Conservation (phyloP, 2,113 vertebrate genomes). For the Corydoras sp. region DNA sequence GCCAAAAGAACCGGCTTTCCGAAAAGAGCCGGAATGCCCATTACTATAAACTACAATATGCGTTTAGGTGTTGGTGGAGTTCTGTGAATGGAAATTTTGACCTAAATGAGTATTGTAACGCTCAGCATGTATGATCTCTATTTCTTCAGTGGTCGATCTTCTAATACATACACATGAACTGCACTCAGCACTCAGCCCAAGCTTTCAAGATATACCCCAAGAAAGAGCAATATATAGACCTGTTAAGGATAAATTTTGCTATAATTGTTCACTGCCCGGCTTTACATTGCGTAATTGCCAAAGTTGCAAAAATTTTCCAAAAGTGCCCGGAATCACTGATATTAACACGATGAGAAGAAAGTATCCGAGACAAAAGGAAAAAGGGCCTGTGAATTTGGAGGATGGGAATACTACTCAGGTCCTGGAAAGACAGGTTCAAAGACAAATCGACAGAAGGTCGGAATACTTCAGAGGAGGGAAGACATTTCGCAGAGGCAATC, state of each 20-base stretch:
- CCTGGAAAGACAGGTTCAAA: neutral
- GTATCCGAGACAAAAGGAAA: no score
- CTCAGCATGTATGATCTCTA: no score
- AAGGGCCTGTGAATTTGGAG: no score
- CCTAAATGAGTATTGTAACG: no score
- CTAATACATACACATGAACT: slow-evolving; percentile 7
- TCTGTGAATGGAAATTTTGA: no score
- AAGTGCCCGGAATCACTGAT: neutral
- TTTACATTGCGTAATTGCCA: slow-evolving; percentile 12
- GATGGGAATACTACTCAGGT: no score
- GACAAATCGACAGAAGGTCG: neutral
- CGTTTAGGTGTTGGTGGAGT: no score
- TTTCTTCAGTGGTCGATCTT: slow-evolving; percentile 1
- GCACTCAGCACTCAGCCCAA: slow-evolving; percentile 15
- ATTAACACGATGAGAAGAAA: neutral
- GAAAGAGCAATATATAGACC: no score
- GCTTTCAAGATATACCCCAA: neutral
- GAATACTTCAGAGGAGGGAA: slow-evolving; percentile 14
- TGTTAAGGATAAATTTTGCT: no score
- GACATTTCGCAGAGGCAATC: neutral
- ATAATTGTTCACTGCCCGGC: slow-evolving; percentile 3
- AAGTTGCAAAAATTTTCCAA: slow-evolving; percentile 1
- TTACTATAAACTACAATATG: no score
- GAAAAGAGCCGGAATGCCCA: no score
- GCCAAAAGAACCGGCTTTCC: no score